These are phyloP conservation scores for Ranitomeya imitator DNA, from an alignment of 2,113 vertebrate species.

Conservation along the genomic window DNA sequence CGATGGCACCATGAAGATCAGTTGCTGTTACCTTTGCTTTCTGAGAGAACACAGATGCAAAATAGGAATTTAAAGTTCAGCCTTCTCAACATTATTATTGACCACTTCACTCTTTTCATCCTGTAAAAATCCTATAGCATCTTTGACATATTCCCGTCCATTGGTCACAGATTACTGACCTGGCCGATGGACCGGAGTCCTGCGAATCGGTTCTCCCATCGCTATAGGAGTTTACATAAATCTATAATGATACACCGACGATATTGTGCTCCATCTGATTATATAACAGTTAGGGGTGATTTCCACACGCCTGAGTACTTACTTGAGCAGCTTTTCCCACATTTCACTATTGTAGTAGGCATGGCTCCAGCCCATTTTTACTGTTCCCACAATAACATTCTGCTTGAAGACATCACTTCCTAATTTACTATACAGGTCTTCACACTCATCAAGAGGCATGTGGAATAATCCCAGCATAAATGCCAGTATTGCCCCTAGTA, in stretches of 20 bases:
- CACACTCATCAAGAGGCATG: slow-evolving; percentile 88
- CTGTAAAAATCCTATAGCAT: too few species aligned
- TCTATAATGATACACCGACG: background rate
- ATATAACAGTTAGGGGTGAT: background rate
- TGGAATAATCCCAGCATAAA: slow-evolving; percentile 95
- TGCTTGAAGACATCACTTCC: slow-evolving; percentile 95
- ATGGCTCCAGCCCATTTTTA: slow-evolving; percentile 98
- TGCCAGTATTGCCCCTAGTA: slow-evolving; percentile 89
- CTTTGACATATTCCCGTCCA: too few species aligned
- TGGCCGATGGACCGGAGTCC: too few species aligned
- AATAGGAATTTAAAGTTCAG: too few species aligned
- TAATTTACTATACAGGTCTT: slow-evolving; percentile 89
- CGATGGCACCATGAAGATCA: too few species aligned
- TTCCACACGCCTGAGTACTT: slow-evolving; percentile 65
- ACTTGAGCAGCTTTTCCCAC: slow-evolving; percentile 96
- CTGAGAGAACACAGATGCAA: too few species aligned
- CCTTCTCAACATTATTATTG: too few species aligned
- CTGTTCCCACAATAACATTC: slow-evolving; percentile 92
- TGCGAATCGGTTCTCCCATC: too few species aligned
- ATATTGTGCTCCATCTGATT: background rate
- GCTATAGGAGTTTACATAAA: background rate
- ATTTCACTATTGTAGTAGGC: slow-evolving; percentile 94
- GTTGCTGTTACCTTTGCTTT: too few species aligned
- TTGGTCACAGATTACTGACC: too few species aligned
- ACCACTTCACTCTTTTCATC: too few species aligned